Percentiles rank a stretch among this genome's conserved stretches.
phyloP scores from a whole-genome alignment of 1,140 invertebrate species.

The Scaptomyza montana region DNA sequence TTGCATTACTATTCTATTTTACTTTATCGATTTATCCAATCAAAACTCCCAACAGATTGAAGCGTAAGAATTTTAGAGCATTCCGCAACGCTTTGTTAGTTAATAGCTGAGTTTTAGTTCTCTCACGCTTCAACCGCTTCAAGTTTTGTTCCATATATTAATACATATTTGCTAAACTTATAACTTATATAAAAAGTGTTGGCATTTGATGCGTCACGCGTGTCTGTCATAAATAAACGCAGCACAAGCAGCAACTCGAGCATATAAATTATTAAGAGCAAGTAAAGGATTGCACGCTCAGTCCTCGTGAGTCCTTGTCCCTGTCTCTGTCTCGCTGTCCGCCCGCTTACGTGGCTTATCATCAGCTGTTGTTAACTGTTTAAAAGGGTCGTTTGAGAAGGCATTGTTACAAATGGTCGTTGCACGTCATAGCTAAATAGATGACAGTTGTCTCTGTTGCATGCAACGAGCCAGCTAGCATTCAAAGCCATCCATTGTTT shows the following conservation, averaged over 20 bases:
- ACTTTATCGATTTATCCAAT: too few species aligned
- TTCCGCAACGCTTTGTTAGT: too few species aligned
- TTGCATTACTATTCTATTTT: too few species aligned
- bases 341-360: slow-evolving; percentile 35
- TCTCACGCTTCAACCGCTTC: too few species aligned
- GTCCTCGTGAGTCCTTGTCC: slow-evolving; percentile 8
- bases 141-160: neutral
- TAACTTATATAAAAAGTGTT: slow-evolving; percentile 13
- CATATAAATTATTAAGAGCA: slow-evolving; percentile 33
- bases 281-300: slow-evolving; percentile 28
- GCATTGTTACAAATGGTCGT: slow-evolving; percentile 31
- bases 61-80: too few species aligned
- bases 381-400: neutral
- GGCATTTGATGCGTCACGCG: slow-evolving; percentile 39
- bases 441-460: slow-evolving; percentile 22
- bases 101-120: too few species aligned
- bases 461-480: neutral
- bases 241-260: neutral
- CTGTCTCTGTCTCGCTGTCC: neutral
- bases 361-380: slow-evolving; percentile 8
- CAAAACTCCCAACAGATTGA: too few species aligned
- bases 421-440: slow-evolving; percentile 33
- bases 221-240: slow-evolving; percentile 62
- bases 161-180: neutral
- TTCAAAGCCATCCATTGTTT: slow-evolving; percentile 24